These are phyloP conservation scores for Campopleginae sp. DNA, from an alignment of 2,888 invertebrate species.

Conservation along the genomic window DNA sequence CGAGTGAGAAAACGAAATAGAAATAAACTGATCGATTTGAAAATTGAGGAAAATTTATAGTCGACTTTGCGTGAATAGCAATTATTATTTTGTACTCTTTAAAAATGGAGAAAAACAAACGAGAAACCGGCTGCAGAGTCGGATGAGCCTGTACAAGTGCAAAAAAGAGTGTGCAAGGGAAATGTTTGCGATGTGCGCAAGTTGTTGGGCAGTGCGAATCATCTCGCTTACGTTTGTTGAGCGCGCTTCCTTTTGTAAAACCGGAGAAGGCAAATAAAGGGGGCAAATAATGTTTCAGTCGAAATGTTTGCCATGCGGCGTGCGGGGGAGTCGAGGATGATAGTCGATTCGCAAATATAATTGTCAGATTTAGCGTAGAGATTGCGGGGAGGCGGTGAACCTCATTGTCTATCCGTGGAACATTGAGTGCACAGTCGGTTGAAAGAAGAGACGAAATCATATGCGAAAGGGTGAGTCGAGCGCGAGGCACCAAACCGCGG, in stretches of 20 bases:
- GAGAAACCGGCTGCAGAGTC: not conserved
- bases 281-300: not conserved
- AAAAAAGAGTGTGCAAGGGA: not conserved
- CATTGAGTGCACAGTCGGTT: not conserved
- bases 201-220: not conserved
- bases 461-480: conserved; percentile 44
- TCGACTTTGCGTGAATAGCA: not conserved
- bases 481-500: conserved; percentile 23
- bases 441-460: conserved; percentile 34
- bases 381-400: conserved; percentile 39
- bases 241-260: not conserved
- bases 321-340: conserved; percentile 41
- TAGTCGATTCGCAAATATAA: conserved; percentile 57
- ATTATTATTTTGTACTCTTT: not conserved
- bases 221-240: not conserved
- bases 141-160: not conserved
- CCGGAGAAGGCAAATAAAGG: not conserved
- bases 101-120: no score
- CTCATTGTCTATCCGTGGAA: not conserved
- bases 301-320: not conserved
- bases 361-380: conserved; percentile 42
- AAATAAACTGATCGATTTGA: not conserved
- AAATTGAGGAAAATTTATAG: not conserved
- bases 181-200: not conserved
- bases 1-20: not conserved